Base-by-base conservation (phyloP, 2,888 invertebrate species). In the Microctonus brassicae region DNA sequence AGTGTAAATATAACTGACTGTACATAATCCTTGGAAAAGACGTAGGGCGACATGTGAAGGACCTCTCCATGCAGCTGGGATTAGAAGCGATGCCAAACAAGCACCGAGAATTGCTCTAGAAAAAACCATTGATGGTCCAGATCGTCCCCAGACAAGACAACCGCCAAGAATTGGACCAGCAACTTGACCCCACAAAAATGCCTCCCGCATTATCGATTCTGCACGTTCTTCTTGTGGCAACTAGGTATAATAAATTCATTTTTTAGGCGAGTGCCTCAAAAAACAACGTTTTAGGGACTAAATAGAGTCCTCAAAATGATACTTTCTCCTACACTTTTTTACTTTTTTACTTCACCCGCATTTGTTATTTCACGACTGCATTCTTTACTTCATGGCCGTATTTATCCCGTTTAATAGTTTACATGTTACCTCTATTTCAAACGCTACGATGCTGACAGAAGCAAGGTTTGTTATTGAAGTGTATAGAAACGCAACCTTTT, bases 51-150 rank as follows among this genome's bases (percentile, higher is more conserved):
- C 90, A 75, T 90, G 90, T 60, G 89, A 90, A 1, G 90, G 89
- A n/a, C 90, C 89, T 75, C 90, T 84, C 91, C 91, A 90, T 6
- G 90, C 89, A 0, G 90, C 90, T 26, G 91, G 90, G 1, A 90
- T 90, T 82, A 91, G 84, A 5, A 90, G 83, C 0, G 90, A 89
- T 1, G 89, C 88, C 29, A 89, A 83, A 64, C 90, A 90, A n/a
- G 90, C 89, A 17, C 90, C 89, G n/a, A 90, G 83, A 73, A 90
- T 89, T 2, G 90, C 89, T 22, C 89, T 88, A 0, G 90, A 90
- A 77, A 90, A 90, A 1, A 90, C 87, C 79, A 89, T 87, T 69
- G 90, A 90, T 6, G 90, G 90, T 10, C 90, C 91, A 1, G 90
- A 89, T 70, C 90, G 84, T 22, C 90, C 90, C 78, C 90, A 90